Conservation (phyloP, 2,797 vertebrate species). For the Poecilia wingei region DNA sequence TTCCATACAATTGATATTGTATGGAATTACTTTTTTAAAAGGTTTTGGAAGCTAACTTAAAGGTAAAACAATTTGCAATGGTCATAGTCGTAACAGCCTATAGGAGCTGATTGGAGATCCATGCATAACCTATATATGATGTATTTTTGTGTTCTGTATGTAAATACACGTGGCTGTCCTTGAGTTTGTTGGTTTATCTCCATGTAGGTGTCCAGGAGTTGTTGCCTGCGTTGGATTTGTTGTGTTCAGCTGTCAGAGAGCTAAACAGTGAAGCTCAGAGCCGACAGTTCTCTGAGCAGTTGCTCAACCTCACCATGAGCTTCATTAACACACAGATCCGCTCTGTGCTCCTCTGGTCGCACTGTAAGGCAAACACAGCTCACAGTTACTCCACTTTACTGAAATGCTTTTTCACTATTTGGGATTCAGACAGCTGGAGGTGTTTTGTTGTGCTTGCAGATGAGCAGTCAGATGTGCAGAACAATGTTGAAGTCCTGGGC, state of each 20-base stretch:
- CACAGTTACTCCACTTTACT: not conserved
- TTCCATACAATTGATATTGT: not conserved
- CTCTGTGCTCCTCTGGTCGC: slow-evolving; percentile 76
- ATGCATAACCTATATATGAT: not conserved
- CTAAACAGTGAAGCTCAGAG: slow-evolving; percentile 89
- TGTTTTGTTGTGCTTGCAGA: slow-evolving; percentile 70
- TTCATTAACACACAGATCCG: slow-evolving; percentile 90
- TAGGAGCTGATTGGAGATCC: not conserved
- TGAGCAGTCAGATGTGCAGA: slow-evolving; percentile 78
- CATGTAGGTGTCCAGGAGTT: slow-evolving; percentile 86
- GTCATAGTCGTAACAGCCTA: not conserved
- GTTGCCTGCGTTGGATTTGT: slow-evolving; percentile 88
- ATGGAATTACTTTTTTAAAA: not conserved
- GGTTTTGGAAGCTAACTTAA: not conserved
- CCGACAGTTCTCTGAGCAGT: slow-evolving; percentile 93
- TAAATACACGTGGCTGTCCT: not conserved
- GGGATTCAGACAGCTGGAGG: not conserved
- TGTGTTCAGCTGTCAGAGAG: slow-evolving; percentile 88
- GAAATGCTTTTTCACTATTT: not conserved
- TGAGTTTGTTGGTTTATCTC: not conserved
- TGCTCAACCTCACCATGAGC: slow-evolving; percentile 87
- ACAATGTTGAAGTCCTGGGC: slow-evolving; percentile 84
- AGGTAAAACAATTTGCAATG: not conserved
- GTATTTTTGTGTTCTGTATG: not conserved
- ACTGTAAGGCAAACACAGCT: slow-evolving; percentile 71